Percentiles rank a stretch among this genome's conserved stretches.
Conservation (phyloP, 2,888 invertebrate species). For the Caprella mutica region DNA sequence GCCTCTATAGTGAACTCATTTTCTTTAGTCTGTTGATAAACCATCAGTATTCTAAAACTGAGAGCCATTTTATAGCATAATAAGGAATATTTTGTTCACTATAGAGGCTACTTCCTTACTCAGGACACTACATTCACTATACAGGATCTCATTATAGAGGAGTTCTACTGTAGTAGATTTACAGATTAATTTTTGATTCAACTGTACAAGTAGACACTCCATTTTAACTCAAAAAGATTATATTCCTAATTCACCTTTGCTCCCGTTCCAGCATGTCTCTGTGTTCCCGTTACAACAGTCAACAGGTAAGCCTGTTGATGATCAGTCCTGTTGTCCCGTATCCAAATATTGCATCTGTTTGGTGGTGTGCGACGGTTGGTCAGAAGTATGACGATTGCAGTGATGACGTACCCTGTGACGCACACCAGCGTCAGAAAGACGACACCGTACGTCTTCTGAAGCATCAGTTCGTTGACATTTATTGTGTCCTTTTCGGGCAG, state of each 20-base stretch:
- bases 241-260: slow-evolving; percentile 24
- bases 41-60: too few species aligned
- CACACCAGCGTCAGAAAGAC: slow-evolving; percentile 18
- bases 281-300: slow-evolving; percentile 29
- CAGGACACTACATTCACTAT: too few species aligned
- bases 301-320: slow-evolving; percentile 25
- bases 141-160: too few species aligned
- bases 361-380: slow-evolving; percentile 16
- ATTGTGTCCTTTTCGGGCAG: slow-evolving; percentile 17
- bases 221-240: too few species aligned
- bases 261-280: slow-evolving; percentile 28
- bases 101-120: too few species aligned
- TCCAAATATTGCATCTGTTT: slow-evolving; percentile 24
- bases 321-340: slow-evolving; percentile 18
- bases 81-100: too few species aligned
- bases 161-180: too few species aligned
- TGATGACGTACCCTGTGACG: slow-evolving; percentile 10
- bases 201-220: too few species aligned
- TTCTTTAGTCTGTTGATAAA: too few species aligned
- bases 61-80: too few species aligned
- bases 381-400: slow-evolving; percentile 19
- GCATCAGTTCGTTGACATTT: slow-evolving; percentile 25
- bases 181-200: too few species aligned
- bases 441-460: slow-evolving; percentile 17
- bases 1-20: too few species aligned